Percentiles rank a stretch among this genome's conserved stretches.
phyloP scores from a whole-genome alignment of 2,888 invertebrate genomes.

The Meliscaeva auricollis region DNA sequence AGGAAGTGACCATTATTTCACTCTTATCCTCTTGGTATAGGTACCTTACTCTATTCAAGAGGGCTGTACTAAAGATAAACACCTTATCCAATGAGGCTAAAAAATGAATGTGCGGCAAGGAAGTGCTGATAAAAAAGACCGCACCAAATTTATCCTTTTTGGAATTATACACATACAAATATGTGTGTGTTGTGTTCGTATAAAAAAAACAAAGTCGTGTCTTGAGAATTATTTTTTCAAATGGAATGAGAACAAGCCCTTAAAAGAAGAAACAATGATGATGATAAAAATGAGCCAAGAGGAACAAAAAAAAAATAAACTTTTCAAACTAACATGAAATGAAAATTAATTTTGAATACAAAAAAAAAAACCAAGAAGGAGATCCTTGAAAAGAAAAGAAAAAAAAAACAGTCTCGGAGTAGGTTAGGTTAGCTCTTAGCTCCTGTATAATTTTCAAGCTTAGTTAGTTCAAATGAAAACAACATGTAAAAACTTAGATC shows the following conservation, averaged over 20 bases:
- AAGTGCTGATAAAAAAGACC: constrained; percentile 54
- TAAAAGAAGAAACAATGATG: too few relatives aligned
- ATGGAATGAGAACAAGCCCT: constrained; percentile 41
- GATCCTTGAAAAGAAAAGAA: constrained; percentile 23
- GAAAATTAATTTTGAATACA: constrained; percentile 71
- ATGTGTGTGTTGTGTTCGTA: too few relatives aligned
- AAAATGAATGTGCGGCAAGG: constrained; percentile 53
- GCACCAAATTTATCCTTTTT: constrained; percentile 13
- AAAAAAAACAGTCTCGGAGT: neutral
- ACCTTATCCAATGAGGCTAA: constrained; percentile 48
- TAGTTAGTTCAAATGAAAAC: constrained; percentile 42
- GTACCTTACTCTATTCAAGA: constrained; percentile 33
- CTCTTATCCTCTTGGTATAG: constrained; percentile 49
- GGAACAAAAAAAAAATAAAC: constrained; percentile 9
- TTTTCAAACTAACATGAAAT: constrained; percentile 32
- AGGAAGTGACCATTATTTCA: constrained; percentile 72
- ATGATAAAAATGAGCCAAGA: neutral
- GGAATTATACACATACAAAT: constrained; percentile 27
- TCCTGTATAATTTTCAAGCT: neutral
- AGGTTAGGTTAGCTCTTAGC: neutral
- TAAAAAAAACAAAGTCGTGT: neutral
- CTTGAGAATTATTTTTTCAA: neutral
- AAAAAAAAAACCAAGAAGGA: constrained; percentile 21
- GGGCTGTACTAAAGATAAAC: constrained; percentile 12
- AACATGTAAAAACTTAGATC: constrained; percentile 42